phyloP scores from a whole-genome alignment of 2,888 invertebrate genomes.

The Erannis defoliaria region DNA sequence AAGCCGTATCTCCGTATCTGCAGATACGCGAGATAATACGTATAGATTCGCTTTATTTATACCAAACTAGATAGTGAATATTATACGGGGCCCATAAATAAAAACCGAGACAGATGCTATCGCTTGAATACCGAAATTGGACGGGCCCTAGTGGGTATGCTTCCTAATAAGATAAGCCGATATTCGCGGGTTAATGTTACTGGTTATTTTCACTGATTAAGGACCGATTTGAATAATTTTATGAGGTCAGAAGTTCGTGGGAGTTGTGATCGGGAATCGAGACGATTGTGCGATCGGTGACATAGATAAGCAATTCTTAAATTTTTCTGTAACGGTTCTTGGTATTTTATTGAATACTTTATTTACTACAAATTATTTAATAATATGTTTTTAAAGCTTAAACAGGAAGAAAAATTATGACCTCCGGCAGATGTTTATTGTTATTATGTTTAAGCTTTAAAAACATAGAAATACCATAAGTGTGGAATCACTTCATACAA shows the following conservation, averaged over 20 bases:
- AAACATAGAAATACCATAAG: no score
- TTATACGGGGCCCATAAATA: constrained; percentile 68
- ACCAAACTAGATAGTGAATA: constrained; percentile 67
- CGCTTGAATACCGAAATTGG: constrained; percentile 62
- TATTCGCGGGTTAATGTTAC: constrained; percentile 41
- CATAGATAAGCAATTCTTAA: no score
- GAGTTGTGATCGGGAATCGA: neutral
- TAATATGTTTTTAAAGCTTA: no score
- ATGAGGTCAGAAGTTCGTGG: constrained; percentile 10
- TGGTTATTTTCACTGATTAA: constrained; percentile 19
- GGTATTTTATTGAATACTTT: no score
- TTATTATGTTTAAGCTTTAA: no score
- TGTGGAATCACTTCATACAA: no score
- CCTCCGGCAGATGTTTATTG: no score
- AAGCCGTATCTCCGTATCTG: constrained; percentile 59
- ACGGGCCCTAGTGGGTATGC: constrained; percentile 48
- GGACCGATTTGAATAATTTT: neutral
- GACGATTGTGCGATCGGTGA: neutral
- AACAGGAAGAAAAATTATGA: no score
- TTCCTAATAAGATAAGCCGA: constrained; percentile 56
- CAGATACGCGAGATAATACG: constrained; percentile 64
- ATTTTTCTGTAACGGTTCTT: no score
- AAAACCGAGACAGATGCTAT: constrained; percentile 70
- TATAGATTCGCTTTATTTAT: constrained; percentile 69
- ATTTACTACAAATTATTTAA: no score